Evolutionary conservation across 2,888 invertebrate genomes (phyloP), one percentile per base, ranked within the genome.

Genomic region (Bedellia somnulentella): DNA sequence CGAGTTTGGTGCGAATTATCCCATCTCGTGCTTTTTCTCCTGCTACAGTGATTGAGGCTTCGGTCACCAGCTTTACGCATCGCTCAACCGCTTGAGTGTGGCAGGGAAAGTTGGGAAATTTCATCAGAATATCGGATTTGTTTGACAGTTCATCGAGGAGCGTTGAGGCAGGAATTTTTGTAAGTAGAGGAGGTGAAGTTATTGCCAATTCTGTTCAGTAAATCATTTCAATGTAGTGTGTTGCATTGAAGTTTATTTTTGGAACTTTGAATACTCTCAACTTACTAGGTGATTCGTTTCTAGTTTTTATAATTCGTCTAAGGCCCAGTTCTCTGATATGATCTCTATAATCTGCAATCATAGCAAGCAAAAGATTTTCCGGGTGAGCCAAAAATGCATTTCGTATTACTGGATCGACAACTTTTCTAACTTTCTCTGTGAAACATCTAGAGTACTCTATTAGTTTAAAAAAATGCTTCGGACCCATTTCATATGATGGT

Each of bases 401-500:
- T 25, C 25, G 25, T 5, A 25, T 25, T n/a, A 25, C 25, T 13
- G 25, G 25, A 25, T 25, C 27, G 3, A 27, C 17, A 17, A 27
- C 27, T 15, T 8, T 17, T 10, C 17, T 17, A 27, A 16, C 17
- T 15, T 27, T 11, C 27, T 27, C 27, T 27, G 27, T 17, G 15
- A 27, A 25, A 15, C 25, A 25, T 25, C 25, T 25, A 8, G 25
- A 25, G 12, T 25, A 25, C 25, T 25, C 14, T 9, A 25, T 25
- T 15, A 25, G 25, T 13, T 25, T 12, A 15, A 25, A 25, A 25
- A 25, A 15, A 27, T 27, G 27, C 17, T 27, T 15, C 17, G 27
- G 27, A n/a, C 27, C 17, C 27, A 27, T 27, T 27, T 27, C 27
- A 27, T 17, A 27, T 17, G 27, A 27, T n/a, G n/a, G n/a, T n/a